Evolutionary conservation across 2,113 vertebrate species (phyloP), one percentile per base, ranked within the genome.

Genomic region (Verasper variegatus): DNA sequence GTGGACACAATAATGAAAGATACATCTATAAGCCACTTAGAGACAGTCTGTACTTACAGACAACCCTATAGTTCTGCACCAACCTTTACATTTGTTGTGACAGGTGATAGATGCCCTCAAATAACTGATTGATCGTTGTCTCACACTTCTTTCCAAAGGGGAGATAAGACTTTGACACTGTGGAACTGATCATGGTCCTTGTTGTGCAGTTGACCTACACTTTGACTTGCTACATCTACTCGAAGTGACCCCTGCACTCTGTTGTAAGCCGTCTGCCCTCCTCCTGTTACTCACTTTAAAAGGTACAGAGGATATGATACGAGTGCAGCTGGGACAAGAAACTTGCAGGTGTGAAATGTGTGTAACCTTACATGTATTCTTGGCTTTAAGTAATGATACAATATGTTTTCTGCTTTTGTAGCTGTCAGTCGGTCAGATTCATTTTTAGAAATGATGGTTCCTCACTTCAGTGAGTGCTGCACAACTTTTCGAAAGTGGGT

Each of bases 161-260:
- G 35, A 0, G 35, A 37, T 9, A 37, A 1, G 49, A 31, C 35
- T 35, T 7, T 31, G 31, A 31, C 31, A 31, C 60, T 31, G 61
- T 63, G 73, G 47, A 37, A 52, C 40, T 75, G 52, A 78, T 73
- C 64, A 21, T 42, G 42, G 40, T 61, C 59, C 68, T 17, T 31
- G 52, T 70, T 73, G 27, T 47, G 40, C 26, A 67, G 37, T 63
- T 68, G 63, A 71, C 21, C 56, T 62, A 35, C 26, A 37, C 56
- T 74, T 76, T 77, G 65, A 82, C 77, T 69, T 77, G 35, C 35
- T 37, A 1, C 35, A 37, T 37, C 8, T 79, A 62, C 35, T 27
- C 69, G 63, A 78, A 40, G 61, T 47, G 57, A 79, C 76, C 54
- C 21, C 42, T 69, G 65, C 57, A 60, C n/a, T 59, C 66, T 68